phyloP scores from a whole-genome alignment of 2,113 vertebrate species.

The Baryphthengus martii region DNA sequence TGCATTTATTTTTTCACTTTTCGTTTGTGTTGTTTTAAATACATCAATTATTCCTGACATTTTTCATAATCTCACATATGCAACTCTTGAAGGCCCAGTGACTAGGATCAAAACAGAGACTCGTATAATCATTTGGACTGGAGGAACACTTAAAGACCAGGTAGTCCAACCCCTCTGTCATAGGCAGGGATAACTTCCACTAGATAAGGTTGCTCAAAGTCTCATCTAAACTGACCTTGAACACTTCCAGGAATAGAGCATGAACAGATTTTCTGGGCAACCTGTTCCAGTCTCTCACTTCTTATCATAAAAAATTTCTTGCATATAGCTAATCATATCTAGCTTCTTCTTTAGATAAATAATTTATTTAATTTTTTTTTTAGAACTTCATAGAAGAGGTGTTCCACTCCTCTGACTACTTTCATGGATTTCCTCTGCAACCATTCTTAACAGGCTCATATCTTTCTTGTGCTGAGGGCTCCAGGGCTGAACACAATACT shows the following conservation, averaged over 20 bases:
- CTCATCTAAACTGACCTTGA: background rate
- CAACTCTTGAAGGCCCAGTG: conserved; percentile 29
- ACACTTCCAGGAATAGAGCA: background rate
- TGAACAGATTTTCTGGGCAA: background rate
- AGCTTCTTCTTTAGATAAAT: background rate
- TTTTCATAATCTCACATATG: conserved; percentile 42
- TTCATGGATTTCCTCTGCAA: background rate
- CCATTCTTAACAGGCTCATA: background rate
- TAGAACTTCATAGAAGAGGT: background rate
- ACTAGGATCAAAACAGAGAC: background rate
- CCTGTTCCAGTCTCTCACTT: background rate
- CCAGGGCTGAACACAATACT: background rate
- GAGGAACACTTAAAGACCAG: background rate
- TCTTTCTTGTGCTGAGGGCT: background rate
- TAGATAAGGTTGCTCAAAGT: background rate
- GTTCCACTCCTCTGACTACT: background rate
- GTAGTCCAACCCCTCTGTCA: background rate
- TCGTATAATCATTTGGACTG: background rate
- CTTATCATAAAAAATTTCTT: background rate
- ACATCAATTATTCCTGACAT: conserved; percentile 59
- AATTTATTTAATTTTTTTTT: no score
- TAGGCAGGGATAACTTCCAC: background rate
- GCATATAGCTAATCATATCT: background rate
- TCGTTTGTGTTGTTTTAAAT: conserved; percentile 59
- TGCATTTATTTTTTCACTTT: conserved; percentile 62